Conservation (phyloP, 2,113 vertebrate genomes). For the Calcarius ornatus region DNA sequence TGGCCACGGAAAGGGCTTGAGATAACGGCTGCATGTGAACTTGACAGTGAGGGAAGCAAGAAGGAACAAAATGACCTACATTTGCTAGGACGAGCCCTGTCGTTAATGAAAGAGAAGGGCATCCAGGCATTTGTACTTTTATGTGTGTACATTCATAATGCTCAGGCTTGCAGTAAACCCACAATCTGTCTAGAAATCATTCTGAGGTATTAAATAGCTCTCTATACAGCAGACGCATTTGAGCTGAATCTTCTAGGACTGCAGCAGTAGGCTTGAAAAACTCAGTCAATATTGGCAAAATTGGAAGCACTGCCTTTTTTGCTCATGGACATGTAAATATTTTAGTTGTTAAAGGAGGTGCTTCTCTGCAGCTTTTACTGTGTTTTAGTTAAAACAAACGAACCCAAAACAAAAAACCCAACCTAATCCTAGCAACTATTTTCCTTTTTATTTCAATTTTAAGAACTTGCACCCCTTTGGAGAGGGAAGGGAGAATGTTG, state of each 20-base stretch:
- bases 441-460: not conserved
- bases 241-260: not conserved
- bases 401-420: not conserved
- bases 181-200: not conserved
- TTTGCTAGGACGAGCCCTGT: not conserved
- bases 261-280: not conserved
- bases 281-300: not conserved
- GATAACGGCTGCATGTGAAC: not conserved
- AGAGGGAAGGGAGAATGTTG: not conserved
- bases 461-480: not conserved
- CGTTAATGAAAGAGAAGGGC: not conserved
- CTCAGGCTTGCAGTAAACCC: not conserved
- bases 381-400: not conserved
- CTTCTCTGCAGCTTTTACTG: not conserved
- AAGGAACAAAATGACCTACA: slow-evolving; percentile 5
- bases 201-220: not conserved
- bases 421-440: not conserved
- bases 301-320: not conserved
- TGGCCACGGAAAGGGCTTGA: not conserved
- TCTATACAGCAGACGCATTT: not conserved
- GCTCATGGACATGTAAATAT: not conserved
- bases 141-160: not conserved
- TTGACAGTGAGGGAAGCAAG: not conserved
- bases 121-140: not conserved
- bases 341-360: not conserved